phyloP scores from a whole-genome alignment of 1,140 invertebrate genomes.

The Polypedilum vanderplanki region DNA sequence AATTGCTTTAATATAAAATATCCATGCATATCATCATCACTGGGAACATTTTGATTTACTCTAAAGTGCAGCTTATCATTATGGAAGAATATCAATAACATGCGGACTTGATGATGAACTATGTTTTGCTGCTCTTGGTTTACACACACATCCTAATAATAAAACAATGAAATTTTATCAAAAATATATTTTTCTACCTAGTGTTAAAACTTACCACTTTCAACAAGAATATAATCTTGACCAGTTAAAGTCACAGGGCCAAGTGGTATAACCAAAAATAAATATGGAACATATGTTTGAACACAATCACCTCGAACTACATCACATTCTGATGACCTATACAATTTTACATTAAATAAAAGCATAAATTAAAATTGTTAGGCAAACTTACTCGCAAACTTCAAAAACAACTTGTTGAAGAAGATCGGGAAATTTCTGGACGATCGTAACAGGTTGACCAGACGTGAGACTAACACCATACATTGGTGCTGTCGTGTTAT shows the following conservation, averaged over 20 bases:
- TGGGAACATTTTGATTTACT: background rate
- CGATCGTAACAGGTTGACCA: slow-evolving; percentile 85
- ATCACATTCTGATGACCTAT: slow-evolving; percentile 79
- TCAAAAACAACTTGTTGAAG: slow-evolving; percentile 89
- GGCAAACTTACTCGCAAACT: slow-evolving; percentile 62
- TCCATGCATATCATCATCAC: background rate
- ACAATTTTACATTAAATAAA: slow-evolving; percentile 35
- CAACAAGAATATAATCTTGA: slow-evolving; percentile 86
- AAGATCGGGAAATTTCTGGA: slow-evolving; percentile 90
- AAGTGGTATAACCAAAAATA: slow-evolving; percentile 82
- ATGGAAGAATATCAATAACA: background rate
- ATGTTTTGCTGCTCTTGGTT: slow-evolving; percentile 58
- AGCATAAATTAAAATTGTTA: background rate
- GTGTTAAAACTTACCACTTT: slow-evolving; percentile 46
- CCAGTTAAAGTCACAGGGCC: slow-evolving; percentile 85
- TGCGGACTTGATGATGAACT: background rate
- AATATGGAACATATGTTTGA: slow-evolving; percentile 84
- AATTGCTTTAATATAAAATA: background rate
- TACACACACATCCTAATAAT: slow-evolving; percentile 72
- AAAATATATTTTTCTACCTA: too few relatives aligned
- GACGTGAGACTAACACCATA: slow-evolving; percentile 86
- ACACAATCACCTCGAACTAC: slow-evolving; percentile 81
- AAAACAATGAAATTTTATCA: background rate
- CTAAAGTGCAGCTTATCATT: background rate
- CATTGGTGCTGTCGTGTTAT: slow-evolving; percentile 64